Conservation (phyloP, 2,888 invertebrate species). For the Meloe dianella region DNA sequence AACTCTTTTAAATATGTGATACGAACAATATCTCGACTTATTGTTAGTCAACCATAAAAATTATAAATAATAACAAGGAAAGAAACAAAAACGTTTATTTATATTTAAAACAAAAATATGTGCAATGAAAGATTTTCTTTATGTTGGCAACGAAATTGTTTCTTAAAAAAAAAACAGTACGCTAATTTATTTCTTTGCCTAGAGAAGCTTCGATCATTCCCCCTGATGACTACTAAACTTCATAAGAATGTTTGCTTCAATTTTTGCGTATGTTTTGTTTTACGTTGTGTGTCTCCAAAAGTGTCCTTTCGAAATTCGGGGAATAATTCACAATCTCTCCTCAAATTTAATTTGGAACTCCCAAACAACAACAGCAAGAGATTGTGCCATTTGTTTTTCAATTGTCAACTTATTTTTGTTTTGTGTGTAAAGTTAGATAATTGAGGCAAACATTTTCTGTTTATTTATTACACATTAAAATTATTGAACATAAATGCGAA, state of each 20-base stretch:
- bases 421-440: not conserved
- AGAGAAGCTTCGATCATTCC: not conserved
- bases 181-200: not conserved
- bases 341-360: constrained; percentile 12
- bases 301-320: constrained; percentile 28
- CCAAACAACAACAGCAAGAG: not conserved
- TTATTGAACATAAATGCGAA: constrained; percentile 11
- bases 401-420: not conserved
- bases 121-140: constrained; percentile 52
- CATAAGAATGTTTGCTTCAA: constrained; percentile 29
- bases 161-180: not conserved
- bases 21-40: constrained; percentile 55
- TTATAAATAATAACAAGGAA: constrained; percentile 30
- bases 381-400: constrained; percentile 4
- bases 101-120: constrained; percentile 44
- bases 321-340: not conserved
- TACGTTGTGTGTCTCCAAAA: constrained; percentile 17
- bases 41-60: constrained; percentile 39
- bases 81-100: constrained; percentile 43
- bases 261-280: not conserved
- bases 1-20: constrained; percentile 53
- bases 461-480: not conserved
- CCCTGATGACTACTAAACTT: constrained; percentile 6
- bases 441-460: constrained; percentile 27
- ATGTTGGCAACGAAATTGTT: constrained; percentile 54